Evolutionary conservation across 2,113 vertebrate species (phyloP).

Genomic region (Baryphthengus martii): DNA sequence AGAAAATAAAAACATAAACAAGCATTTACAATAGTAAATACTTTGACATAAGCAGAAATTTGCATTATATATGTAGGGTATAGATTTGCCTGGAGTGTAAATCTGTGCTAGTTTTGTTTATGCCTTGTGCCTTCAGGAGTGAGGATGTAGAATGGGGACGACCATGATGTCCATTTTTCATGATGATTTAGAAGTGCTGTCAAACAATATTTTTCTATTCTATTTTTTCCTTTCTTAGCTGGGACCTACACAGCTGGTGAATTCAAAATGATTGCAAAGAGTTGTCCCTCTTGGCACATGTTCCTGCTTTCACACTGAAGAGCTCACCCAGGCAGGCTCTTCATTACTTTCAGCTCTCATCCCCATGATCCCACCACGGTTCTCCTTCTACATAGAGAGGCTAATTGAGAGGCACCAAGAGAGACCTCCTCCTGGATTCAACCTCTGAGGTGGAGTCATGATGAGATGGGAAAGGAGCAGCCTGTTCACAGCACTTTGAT

Average conservation of each 20-base stretch:
- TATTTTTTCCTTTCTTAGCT: neutral
- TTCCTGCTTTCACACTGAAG: neutral
- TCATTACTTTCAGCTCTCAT: neutral
- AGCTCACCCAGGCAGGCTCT: neutral
- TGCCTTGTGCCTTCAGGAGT: neutral
- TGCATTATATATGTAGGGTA: neutral
- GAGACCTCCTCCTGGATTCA: neutral
- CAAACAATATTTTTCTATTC: neutral
- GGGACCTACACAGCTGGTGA: neutral
- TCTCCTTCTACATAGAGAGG: neutral
- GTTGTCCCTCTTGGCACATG: neutral
- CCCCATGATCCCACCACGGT: neutral
- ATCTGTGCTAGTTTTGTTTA: neutral
- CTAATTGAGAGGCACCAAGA: neutral
- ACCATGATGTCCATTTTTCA: neutral
- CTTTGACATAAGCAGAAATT: neutral
- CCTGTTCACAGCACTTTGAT: neutral
- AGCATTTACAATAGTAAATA: neutral
- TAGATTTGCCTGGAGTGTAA: neutral
- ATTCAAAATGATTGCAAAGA: neutral
- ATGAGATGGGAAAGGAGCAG: neutral
- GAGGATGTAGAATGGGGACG: neutral
- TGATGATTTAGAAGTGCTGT: neutral
- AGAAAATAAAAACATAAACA: neutral
- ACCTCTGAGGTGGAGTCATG: neutral